These are phyloP conservation scores for Aleadryas rufinucha DNA, from an alignment of 2,113 vertebrate species.

Conservation along the genomic window DNA sequence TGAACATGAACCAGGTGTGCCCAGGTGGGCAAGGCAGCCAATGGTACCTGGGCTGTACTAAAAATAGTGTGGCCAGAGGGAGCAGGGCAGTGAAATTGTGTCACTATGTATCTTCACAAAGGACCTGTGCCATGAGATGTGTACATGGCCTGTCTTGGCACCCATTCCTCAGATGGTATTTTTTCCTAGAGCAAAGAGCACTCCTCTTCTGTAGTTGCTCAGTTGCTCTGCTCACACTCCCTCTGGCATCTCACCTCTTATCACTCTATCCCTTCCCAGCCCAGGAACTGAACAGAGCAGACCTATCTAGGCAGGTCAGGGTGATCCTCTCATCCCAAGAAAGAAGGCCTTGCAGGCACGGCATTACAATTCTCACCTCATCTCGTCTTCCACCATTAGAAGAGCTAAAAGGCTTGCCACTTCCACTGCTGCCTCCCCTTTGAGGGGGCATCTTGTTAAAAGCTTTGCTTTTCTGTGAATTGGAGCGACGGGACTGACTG, in stretches of 20 bases:
- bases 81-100: neutral
- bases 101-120: neutral
- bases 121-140: neutral
- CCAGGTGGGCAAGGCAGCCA: neutral
- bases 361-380: constrained; percentile 81
- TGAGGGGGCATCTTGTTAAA: constrained; percentile 99
- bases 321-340: neutral
- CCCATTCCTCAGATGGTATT: neutral
- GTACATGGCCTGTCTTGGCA: neutral
- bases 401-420: constrained; percentile 84
- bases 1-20: neutral
- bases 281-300: neutral
- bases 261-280: neutral
- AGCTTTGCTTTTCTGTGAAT: constrained; percentile 99
- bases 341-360: neutral
- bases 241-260: neutral
- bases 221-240: neutral
- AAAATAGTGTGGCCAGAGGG: neutral
- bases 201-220: neutral
- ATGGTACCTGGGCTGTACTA: neutral
- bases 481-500: constrained; percentile 87
- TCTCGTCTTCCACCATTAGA: constrained; percentile 96
- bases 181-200: neutral
- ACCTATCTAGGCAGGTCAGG: constrained; percentile 17
- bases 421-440: constrained; percentile 79